Evolutionary conservation across 2,797 vertebrate genomes (phyloP), one percentile per base, ranked within the genome.

Genomic region (Scomberomorus guttatus): DNA sequence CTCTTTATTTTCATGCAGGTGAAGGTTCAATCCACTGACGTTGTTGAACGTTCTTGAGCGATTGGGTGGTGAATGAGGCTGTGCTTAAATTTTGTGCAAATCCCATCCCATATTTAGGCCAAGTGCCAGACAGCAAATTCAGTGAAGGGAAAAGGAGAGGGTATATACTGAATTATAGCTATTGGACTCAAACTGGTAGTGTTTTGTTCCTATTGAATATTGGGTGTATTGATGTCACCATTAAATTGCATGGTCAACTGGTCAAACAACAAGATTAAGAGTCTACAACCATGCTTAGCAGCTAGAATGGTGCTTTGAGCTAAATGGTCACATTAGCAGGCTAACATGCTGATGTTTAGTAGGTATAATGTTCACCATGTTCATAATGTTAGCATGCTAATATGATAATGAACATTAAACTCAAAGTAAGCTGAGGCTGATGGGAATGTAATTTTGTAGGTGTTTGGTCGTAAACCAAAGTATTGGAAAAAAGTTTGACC

Each of bases 1-100:
- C 48, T 62, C 22, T 46, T 64, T 56, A 50, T 71, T 74, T 77
- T 32, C 12, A 50, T 37, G 42, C 42, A 44, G 42, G 42, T 15
- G 46, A 25, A 22, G 25, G 44, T 61, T 65, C 20, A 25, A 3
- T 20, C n/a, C 17, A 24, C 5, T 37, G 29, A 57, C 59, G 22
- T 72, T 55, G 50, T 20, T 46, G 25, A 54, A 42, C 12, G 13
- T 14, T 13, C 4, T 42, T 42, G 13, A 42, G 39, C 12, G 3
- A 39, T 12, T 12, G 12, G 37, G 37, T 39, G 37, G 37, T 39
- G 34, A 59, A 34, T 18, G 10, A 37, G 4, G 6, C 17, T 51
- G 18, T 29, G 13, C 5, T 3, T 54, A 34, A 37, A 54, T 15
- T 56, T 29, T 14, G 8, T 48, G 17, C 20, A 24, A 65, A 48